Evolutionary conservation across 2,113 vertebrate species (phyloP).

Genomic region (Calonectris borealis): DNA sequence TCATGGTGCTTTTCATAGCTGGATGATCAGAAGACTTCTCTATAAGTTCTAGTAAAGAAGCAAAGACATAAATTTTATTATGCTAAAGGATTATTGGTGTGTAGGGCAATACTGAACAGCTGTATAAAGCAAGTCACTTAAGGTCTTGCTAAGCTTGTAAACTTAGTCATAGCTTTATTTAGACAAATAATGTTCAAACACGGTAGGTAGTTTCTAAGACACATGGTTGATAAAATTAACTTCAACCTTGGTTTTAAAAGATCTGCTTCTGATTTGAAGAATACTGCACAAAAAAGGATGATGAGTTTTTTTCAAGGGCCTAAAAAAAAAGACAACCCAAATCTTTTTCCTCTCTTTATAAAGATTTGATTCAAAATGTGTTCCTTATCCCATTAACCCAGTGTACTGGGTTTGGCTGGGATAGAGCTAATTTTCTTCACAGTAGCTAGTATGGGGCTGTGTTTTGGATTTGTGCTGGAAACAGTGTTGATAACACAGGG

Average conservation of each 20-base stretch:
- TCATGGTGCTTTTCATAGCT: slow-evolving; percentile 60
- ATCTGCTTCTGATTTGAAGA: background rate
- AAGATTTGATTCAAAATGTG: background rate
- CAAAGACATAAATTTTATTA: slow-evolving; percentile 20
- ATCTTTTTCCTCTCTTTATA: background rate
- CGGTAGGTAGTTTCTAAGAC: background rate
- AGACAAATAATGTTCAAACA: background rate
- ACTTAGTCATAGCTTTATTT: background rate
- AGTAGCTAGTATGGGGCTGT: too few relatives aligned
- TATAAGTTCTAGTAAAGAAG: slow-evolving; percentile 25
- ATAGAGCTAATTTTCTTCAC: too few relatives aligned
- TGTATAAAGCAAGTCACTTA: background rate
- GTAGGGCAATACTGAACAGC: background rate
- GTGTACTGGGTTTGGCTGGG: too few relatives aligned
- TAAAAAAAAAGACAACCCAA: background rate
- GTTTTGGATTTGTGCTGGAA: too few relatives aligned
- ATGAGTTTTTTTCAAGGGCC: background rate
- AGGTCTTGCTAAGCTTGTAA: background rate
- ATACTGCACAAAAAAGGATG: background rate
- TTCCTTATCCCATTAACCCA: background rate
- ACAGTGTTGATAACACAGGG: too few relatives aligned
- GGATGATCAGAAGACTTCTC: slow-evolving; percentile 59
- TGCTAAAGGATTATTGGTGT: background rate
- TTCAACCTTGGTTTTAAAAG: background rate
- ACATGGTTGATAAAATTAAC: background rate